These are phyloP conservation scores for Oncopodura yosiiana DNA, from an alignment of 1,140 invertebrate species.

Conservation along the genomic window DNA sequence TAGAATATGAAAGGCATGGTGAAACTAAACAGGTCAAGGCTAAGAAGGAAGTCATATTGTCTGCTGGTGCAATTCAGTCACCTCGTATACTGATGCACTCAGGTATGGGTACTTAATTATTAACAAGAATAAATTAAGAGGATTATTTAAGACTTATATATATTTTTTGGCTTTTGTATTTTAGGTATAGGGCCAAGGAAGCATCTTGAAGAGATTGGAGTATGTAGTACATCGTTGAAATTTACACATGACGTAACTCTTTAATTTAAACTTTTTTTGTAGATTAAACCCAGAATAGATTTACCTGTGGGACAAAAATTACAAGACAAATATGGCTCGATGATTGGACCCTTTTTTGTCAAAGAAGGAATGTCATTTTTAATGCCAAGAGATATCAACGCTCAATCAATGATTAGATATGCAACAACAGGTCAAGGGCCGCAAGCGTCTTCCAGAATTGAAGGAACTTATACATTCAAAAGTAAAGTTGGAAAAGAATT, in stretches of 20 bases:
- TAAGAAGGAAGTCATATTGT: slow-evolving; percentile 20
- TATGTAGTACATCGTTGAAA: not conserved
- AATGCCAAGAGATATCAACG: slow-evolving; percentile 1
- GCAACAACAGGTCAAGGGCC: not conserved
- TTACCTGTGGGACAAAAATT: slow-evolving; percentile 11
- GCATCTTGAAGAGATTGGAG: slow-evolving; percentile 8
- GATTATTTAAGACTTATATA: too few relatives aligned
- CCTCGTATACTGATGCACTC: slow-evolving; percentile 16
- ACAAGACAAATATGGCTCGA: slow-evolving; percentile 18
- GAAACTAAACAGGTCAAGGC: not conserved
- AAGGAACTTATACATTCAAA: slow-evolving; percentile 19
- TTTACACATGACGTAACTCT: not conserved
- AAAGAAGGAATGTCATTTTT: slow-evolving; percentile 4
- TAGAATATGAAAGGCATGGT: slow-evolving; percentile 10
- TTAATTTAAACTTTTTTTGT: not conserved
- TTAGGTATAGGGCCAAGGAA: slow-evolving; percentile 3
- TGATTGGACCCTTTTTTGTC: slow-evolving; percentile 12
- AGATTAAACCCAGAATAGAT: slow-evolving; percentile 8
- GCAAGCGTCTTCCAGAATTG: not conserved
- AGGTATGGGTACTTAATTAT: too few relatives aligned
- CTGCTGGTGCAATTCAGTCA: slow-evolving; percentile 12
- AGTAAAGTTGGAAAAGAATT: slow-evolving; percentile 3
- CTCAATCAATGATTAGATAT: not conserved
- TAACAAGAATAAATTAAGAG: too few relatives aligned
- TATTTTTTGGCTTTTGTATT: too few relatives aligned